Conservation (phyloP, 1,140 invertebrate species). For the Drosophila gunungcola region DNA sequence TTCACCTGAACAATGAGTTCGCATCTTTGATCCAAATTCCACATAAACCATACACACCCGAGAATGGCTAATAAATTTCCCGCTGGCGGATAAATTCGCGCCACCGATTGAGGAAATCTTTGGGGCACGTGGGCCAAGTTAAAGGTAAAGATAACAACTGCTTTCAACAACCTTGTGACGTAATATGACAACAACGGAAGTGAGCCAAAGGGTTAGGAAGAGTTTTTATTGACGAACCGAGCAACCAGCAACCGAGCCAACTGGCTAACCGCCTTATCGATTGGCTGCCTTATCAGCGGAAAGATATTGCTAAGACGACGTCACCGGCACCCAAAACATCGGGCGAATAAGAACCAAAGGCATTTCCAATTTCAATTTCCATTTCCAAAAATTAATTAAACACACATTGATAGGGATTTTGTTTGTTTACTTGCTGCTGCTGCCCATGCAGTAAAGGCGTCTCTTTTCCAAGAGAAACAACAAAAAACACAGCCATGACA, state of each 20-base stretch:
- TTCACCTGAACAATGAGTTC: constrained; percentile 30
- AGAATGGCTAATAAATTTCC: constrained; percentile 18
- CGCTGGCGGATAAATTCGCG: not conserved
- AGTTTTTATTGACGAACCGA: constrained; percentile 5
- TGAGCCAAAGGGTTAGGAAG: constrained; percentile 16
- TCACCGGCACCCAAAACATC: constrained; percentile 20
- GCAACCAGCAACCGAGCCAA: not conserved
- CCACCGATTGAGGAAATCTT: constrained; percentile 4
- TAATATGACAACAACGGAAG: constrained; percentile 62
- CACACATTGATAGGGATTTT: constrained; percentile 57
- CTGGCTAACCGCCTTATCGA: constrained; percentile 35
- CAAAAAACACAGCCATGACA: not conserved
- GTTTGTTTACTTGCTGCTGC: constrained; percentile 41
- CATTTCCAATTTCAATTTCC: constrained; percentile 34
- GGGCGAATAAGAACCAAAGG: constrained; percentile 1
- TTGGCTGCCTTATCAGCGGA: constrained; percentile 32
- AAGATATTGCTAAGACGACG: constrained; percentile 34
- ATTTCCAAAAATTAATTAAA: constrained; percentile 67
- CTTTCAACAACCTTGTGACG: constrained; percentile 54
- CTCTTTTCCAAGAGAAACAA: constrained; percentile 10
- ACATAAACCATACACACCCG: not conserved
- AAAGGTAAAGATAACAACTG: constrained; percentile 13
- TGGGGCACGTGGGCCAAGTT: constrained; percentile 35
- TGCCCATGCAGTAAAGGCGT: constrained; percentile 3
- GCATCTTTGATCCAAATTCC: constrained; percentile 19